Conservation (phyloP, 2,888 invertebrate genomes). For the Griposia aprilina region DNA sequence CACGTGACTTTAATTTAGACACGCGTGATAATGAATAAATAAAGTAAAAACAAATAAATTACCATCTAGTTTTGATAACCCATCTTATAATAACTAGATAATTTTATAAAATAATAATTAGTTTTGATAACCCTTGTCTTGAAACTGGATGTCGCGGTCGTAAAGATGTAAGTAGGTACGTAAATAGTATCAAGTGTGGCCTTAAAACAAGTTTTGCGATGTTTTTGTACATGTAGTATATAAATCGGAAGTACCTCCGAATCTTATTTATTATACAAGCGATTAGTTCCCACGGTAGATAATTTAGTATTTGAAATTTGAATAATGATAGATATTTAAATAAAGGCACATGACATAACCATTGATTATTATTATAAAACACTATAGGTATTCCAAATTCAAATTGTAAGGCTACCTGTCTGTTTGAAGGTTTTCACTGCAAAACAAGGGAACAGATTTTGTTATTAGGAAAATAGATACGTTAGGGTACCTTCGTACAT, state of each 20-base stretch:
- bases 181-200: not conserved
- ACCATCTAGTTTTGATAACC: not conserved
- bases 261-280: slow-evolving; percentile 24
- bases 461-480: not conserved
- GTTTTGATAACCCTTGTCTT: not conserved
- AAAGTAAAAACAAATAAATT: not conserved
- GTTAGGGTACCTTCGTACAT: not conserved
- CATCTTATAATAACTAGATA: no score
- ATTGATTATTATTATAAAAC: no score
- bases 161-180: slow-evolving; percentile 5
- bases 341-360: not conserved
- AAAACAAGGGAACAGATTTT: not conserved
- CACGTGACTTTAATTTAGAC: not conserved
- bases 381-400: not conserved
- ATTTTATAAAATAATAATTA: no score
- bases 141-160: not conserved
- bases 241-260: slow-evolving; percentile 53
- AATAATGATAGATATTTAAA: not conserved
- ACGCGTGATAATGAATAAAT: not conserved
- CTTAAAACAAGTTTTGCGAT: slow-evolving; percentile 30
- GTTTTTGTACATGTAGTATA: slow-evolving; percentile 11
- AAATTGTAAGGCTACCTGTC: not conserved
- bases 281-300: slow-evolving; percentile 8
- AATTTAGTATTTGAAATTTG: not conserved
- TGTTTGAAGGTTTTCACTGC: not conserved